A percentile compares a stretch with the other conserved stretches of the same genome.
Conservation (phyloP, 2,113 vertebrate genomes). For the Callipepla californica region DNA sequence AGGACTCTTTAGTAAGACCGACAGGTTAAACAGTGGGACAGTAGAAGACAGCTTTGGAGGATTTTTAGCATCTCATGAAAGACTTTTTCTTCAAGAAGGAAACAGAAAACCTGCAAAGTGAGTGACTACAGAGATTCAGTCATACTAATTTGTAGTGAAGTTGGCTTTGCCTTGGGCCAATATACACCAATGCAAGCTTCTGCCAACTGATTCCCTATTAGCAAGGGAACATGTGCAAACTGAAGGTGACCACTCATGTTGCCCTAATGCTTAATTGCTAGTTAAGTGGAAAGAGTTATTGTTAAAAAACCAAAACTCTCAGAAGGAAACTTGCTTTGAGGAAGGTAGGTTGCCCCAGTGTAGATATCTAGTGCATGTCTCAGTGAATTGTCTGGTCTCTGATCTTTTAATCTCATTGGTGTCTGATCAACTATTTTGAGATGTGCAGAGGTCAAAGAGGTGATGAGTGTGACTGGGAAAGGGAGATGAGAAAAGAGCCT, state of each 20-base stretch:
- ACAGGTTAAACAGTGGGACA: not conserved
- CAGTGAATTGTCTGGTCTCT: not conserved
- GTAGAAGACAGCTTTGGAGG: not conserved
- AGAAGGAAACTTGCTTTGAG: not conserved
- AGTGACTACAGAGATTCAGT: not conserved
- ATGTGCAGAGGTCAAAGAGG: not conserved
- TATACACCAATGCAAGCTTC: not conserved
- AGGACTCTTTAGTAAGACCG: not conserved
- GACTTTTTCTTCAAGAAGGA: not conserved
- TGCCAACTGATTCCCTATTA: not conserved
- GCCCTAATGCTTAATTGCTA: not conserved
- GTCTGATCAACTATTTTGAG: not conserved
- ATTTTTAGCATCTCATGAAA: not conserved
- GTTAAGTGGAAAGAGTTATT: not conserved
- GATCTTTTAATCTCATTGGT: not conserved
- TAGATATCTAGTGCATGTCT: not conserved
- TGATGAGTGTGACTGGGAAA: not conserved
- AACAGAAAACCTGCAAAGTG: not conserved
- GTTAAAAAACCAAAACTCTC: not conserved
- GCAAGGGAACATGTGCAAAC: not conserved
- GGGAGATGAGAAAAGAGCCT: not conserved
- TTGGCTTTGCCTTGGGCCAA: not conserved
- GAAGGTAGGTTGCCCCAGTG: not conserved
- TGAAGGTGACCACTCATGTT: not conserved
- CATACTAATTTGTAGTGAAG: not conserved